Conservation (phyloP, 2,888 invertebrate species). For the Brachylomia viminalis region DNA sequence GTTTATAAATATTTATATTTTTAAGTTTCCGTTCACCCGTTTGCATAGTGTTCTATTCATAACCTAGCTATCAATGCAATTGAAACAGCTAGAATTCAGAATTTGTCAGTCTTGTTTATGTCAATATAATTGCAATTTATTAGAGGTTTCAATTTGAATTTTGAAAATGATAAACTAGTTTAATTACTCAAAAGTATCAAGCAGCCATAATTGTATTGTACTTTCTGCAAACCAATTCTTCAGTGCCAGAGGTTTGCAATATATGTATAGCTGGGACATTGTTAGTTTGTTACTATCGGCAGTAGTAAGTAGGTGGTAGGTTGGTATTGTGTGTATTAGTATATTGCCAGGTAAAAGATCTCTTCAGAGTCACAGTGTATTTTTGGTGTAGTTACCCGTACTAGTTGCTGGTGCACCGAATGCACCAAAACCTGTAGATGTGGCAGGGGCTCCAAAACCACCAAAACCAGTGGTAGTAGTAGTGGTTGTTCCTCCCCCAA, state of each 20-base stretch:
- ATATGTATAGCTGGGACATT: background rate
- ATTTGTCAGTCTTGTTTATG: background rate
- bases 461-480: slow-evolving; percentile 87
- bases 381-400: slow-evolving; percentile 29
- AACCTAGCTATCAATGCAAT: background rate
- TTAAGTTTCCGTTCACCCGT: too few relatives aligned
- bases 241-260: background rate
- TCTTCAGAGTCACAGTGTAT: background rate
- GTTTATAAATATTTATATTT: background rate
- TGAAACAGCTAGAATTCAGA: background rate
- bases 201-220: background rate
- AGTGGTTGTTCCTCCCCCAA: slow-evolving; percentile 89
- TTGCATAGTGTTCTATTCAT: background rate
- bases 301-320: background rate
- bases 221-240: background rate
- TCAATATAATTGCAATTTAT: background rate
- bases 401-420: slow-evolving; percentile 84
- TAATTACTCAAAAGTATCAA: background rate
- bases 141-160: background rate
- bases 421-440: slow-evolving; percentile 70
- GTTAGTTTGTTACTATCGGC: background rate
- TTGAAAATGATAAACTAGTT: background rate
- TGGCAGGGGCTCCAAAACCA: slow-evolving; percentile 85
- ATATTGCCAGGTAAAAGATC: background rate
- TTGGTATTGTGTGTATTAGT: background rate